Base-by-base conservation (phyloP, 1,140 invertebrate species). In the Brachionus koreanus region DNA sequence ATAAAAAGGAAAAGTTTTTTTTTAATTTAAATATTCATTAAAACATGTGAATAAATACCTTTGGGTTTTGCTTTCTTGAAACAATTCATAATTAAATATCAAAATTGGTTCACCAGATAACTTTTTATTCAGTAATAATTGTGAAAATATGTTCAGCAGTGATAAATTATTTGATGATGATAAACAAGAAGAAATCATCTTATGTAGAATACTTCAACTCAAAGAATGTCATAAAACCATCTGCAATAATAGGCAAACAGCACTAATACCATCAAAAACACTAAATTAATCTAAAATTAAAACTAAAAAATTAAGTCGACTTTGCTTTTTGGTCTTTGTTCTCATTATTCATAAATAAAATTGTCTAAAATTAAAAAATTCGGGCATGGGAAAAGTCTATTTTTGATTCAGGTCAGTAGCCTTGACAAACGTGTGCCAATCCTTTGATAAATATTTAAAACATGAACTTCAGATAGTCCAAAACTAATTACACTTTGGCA, bases 1-100 rank as follows among this genome's bases (percentile, higher is more conserved):
- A 84, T 93, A 92, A 90, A 67, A 29, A 12, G 2, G 25, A 33
- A 74, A 46, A 74, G 12, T 35, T 39, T 1, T 57, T 23, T 16
- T 16, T 23, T 3, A n/a, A 0, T 10, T 25, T 16, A 16, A 57
- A 57, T 7, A 29, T 29, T 29, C 29, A 3, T 2, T 29, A 29
- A 0, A 57, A 57, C 5, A 19, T 65, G 16, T 39, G 16, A 57
- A n/a, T 42, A 5, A 39, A 16, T 74, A 74, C 69, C 69, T 74
- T 74, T 74, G 19, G 42, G 37, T 46, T 46, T 49, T 43, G 69
- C 69, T 46, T 74, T 49, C 43, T 74, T 74, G 42, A 74, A 74
- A 74, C 42, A 74, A 25, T 74, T 49, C 19, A 74, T 72, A 16
- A 42, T 72, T 39, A 72, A 72, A 39, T 43, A 13, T 5, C 19